Base-by-base conservation (phyloP, 2,113 vertebrate species). In the Alosa alosa region DNA sequence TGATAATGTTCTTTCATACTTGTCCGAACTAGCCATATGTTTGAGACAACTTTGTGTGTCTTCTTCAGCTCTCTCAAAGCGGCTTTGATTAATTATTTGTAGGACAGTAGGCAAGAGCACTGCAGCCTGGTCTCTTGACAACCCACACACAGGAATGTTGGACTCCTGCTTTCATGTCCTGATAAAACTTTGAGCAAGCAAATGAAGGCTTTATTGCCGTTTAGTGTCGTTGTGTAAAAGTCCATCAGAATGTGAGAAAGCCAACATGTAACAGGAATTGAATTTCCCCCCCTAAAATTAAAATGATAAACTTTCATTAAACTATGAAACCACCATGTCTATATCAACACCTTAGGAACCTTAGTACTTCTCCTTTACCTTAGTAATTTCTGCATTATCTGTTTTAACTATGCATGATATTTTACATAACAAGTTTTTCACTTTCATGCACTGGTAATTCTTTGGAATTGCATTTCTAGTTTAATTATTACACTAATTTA, bases 1-100 rank as follows among this genome's bases (percentile, higher is more conserved):
- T 83, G 49, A 39, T 31, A 18, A 36, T 68, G 49, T 85, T 50
- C 39, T 41, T 81, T 60, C 52, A 44, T 55, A 85, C 78, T 47
- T 20, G 50, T n/a, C 31, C 55, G 22, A 85, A 81, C 72, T 78
- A 83, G 39, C 49, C 18, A 41, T 15, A 22, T 50, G 82, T 83
- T 60, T 9, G 10, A 3, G 8, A 36, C 11, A 64, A 64, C 6
- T 72, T 11, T 25, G 25, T 36, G 25, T 72, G 17, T 22, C 64
- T 31, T 9, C 81, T 10, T 0, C 82, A 44, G 82, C 22, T 20
- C 49, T 55, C 22, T 20, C 83, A 78, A 17, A 39, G 18, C 55
- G 39, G 31, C 13, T 15, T 78, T 36, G 72, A 78, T 78, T 78
- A 78, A 39, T 78, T 78, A 78, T 78, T 39, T 78, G 72, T 78